Evolutionary conservation across 1,140 invertebrate species (phyloP).

Genomic region (Littorina saxatilis): DNA sequence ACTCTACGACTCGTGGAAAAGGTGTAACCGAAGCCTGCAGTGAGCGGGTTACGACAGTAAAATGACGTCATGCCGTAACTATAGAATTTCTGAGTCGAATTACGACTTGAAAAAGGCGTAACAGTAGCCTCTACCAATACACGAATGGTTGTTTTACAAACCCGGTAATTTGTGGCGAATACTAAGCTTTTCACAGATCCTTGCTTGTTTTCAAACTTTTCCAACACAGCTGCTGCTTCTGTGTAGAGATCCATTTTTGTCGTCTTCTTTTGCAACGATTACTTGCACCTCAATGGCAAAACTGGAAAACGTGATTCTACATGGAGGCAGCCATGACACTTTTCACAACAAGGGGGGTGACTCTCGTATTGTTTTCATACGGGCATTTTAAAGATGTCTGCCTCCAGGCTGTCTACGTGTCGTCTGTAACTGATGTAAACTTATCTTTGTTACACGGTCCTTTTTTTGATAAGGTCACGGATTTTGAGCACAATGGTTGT

Average conservation of each 20-base stretch:
- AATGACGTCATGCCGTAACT: too few relatives aligned
- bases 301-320: too few relatives aligned
- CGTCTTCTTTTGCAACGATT: neutral
- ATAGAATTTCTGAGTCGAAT: too few relatives aligned
- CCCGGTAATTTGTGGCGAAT: constrained; percentile 77
- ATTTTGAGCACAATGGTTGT: constrained; percentile 14
- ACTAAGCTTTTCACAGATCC: constrained; percentile 85
- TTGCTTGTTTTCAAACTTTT: constrained; percentile 82
- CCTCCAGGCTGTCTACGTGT: constrained; percentile 32
- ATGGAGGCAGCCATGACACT: constrained; percentile 13
- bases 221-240: constrained; percentile 82
- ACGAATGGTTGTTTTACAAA: too few relatives aligned
- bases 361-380: constrained; percentile 15
- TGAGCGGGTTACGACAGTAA: too few relatives aligned
- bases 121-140: too few relatives aligned
- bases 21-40: too few relatives aligned
- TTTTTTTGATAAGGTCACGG: too few relatives aligned
- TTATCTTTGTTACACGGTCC: neutral
- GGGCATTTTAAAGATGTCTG: constrained; percentile 27
- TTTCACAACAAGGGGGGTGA: neutral
- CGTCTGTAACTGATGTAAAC: neutral
- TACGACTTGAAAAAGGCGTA: too few relatives aligned
- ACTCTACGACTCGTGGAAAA: too few relatives aligned
- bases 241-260: constrained; percentile 80
- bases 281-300: too few relatives aligned